Evolutionary conservation across 2,888 invertebrate genomes (phyloP).

Genomic region (Spicauda simplicius): DNA sequence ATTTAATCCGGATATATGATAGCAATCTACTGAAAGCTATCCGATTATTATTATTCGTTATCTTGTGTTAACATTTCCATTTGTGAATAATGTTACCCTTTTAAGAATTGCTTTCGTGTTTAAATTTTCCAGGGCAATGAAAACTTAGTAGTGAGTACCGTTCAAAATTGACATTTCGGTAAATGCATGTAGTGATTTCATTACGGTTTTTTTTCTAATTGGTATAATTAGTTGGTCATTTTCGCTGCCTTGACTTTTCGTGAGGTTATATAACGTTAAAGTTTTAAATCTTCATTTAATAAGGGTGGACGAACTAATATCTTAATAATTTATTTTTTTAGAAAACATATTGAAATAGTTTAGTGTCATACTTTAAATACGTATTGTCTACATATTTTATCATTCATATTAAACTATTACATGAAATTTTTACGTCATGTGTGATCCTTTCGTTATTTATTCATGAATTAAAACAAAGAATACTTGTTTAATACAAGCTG

Average conservation of each 20-base stretch:
- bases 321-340: not conserved
- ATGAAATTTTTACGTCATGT: no score
- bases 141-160: conserved; percentile 83
- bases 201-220: conserved; percentile 29
- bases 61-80: conserved; percentile 43
- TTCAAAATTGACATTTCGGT: conserved; percentile 57
- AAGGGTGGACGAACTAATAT: conserved; percentile 22
- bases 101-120: conserved; percentile 71
- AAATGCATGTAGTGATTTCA: conserved; percentile 48
- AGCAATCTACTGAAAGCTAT: conserved; percentile 54
- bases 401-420: no score
- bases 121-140: conserved; percentile 83
- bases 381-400: no score
- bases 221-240: conserved; percentile 27
- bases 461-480: no score
- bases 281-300: conserved; percentile 20
- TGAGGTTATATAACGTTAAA: conserved; percentile 16
- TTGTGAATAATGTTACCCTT: conserved; percentile 72
- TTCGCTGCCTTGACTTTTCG: conserved; percentile 17
- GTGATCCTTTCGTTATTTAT: no score
- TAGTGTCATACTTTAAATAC: no score
- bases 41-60: conserved; percentile 18
- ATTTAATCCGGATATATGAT: conserved; percentile 60
- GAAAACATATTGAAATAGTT: not conserved
- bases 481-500: no score